Percentiles rank a stretch among this genome's conserved stretches.
phyloP scores from a whole-genome alignment of 2,113 vertebrate species.

The Hassar affinis region DNA sequence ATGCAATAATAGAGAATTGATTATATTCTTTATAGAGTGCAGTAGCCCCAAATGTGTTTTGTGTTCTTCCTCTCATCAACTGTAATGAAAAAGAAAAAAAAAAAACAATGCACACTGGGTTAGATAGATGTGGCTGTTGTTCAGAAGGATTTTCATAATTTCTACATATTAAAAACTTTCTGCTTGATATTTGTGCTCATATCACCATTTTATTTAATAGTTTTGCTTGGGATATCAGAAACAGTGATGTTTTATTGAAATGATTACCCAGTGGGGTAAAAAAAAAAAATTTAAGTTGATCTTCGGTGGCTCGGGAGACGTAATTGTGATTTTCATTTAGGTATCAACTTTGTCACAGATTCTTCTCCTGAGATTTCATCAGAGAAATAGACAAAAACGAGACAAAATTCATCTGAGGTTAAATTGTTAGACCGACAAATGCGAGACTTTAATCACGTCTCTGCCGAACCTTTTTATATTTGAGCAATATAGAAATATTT shows the following conservation, averaged over 20 bases:
- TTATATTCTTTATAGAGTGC: conserved; percentile 68
- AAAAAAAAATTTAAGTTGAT: no score
- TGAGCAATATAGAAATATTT: no score
- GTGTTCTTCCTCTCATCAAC: conserved; percentile 65
- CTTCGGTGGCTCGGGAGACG: no score
- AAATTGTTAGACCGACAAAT: no score
- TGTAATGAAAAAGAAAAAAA: conserved; percentile 62
- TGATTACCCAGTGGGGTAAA: no score
- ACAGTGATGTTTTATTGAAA: neutral
- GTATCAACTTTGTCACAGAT: no score
- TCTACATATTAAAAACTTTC: neutral
- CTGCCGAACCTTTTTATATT: no score
- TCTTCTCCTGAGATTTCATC: no score
- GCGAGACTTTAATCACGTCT: no score
- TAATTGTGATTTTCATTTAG: no score
- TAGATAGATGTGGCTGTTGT: conserved; percentile 59
- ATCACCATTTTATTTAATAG: neutral
- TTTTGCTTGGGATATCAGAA: neutral
- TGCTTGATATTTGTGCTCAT: neutral
- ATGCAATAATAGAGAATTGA: conserved; percentile 74
- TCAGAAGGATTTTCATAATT: conserved; percentile 20
- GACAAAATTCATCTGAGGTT: no score
- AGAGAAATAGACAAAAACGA: no score
- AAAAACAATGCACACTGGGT: conserved; percentile 32
- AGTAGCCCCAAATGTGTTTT: conserved; percentile 63